These are phyloP conservation scores for Zhuqinia jingwanae DNA, from an alignment of 2,888 invertebrate genomes.

Conservation along the genomic window DNA sequence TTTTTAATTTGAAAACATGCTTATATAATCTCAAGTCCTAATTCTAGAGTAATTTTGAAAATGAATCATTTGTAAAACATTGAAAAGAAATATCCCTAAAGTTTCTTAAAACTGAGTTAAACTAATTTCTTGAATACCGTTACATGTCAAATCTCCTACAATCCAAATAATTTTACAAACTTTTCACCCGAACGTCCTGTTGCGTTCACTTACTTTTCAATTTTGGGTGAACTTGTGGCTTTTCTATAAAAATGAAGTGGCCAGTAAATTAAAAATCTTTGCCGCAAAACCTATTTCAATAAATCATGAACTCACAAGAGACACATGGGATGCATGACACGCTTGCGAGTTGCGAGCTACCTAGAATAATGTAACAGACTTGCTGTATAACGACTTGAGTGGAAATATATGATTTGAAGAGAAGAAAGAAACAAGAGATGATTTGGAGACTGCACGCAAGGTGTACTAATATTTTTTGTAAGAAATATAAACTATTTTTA, in stretches of 20 bases:
- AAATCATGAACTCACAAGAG: slow-evolving; percentile 69
- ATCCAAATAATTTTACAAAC: too few species aligned
- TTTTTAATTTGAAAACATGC: slow-evolving; percentile 21
- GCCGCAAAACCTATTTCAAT: slow-evolving; percentile 69
- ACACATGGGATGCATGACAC: slow-evolving; percentile 54
- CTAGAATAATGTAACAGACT: slow-evolving; percentile 22
- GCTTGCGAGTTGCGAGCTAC: slow-evolving; percentile 27
- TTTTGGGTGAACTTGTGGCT: not conserved
- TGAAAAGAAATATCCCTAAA: too few species aligned
- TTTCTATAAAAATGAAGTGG: slow-evolving; percentile 56
- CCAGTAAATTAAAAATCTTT: slow-evolving; percentile 50
- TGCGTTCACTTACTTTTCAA: not conserved
- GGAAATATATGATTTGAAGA: not conserved
- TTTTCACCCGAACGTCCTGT: too few species aligned
- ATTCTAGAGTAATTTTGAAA: not conserved
- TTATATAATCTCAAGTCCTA: too few species aligned
- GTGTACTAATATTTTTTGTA: slow-evolving; percentile 36
- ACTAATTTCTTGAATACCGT: too few species aligned
- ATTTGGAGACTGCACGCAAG: slow-evolving; percentile 44
- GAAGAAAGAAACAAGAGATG: slow-evolving; percentile 41
- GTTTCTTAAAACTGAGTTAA: not conserved
- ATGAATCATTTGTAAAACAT: too few species aligned
- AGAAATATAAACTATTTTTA: slow-evolving; percentile 58
- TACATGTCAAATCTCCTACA: too few species aligned
- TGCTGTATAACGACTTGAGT: not conserved